A percentile compares a stretch with the other conserved stretches of the same genome.
These are phyloP conservation scores for Diceros bicornis DNA, from an alignment of 2,797 vertebrate genomes.

Conservation along the genomic window DNA sequence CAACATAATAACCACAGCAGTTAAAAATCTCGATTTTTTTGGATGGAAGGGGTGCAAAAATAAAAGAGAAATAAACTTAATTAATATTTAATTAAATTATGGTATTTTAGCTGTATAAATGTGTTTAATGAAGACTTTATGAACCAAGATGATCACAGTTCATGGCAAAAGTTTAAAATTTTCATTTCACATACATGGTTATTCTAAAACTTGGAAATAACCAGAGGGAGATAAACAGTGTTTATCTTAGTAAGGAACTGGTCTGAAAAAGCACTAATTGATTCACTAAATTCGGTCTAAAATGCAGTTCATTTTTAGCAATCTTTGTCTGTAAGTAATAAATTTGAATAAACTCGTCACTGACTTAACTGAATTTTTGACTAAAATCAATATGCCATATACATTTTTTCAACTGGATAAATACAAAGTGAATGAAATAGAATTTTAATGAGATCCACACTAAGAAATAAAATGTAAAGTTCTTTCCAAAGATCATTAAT, in stretches of 20 bases:
- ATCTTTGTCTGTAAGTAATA: neutral
- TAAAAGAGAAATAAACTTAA: neutral
- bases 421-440: neutral
- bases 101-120: neutral
- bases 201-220: slow-evolving; percentile 37
- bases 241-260: neutral
- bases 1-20: neutral
- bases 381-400: neutral
- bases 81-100: neutral
- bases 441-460: slow-evolving; percentile 12
- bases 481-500: neutral
- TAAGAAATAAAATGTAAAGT: slow-evolving; percentile 10
- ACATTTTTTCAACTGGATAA: neutral
- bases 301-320: neutral
- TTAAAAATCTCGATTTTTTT: slow-evolving; percentile 16
- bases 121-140: slow-evolving; percentile 10
- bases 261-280: neutral
- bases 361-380: neutral
- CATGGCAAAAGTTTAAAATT: slow-evolving; percentile 27
- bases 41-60: neutral
- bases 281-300: slow-evolving; percentile 3
- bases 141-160: neutral
- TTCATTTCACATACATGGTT: neutral
- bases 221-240: neutral
- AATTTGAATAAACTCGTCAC: neutral